Evolutionary conservation across 2,113 vertebrate species (phyloP), one percentile per base, ranked within the genome.

Genomic region (Felis chaus): DNA sequence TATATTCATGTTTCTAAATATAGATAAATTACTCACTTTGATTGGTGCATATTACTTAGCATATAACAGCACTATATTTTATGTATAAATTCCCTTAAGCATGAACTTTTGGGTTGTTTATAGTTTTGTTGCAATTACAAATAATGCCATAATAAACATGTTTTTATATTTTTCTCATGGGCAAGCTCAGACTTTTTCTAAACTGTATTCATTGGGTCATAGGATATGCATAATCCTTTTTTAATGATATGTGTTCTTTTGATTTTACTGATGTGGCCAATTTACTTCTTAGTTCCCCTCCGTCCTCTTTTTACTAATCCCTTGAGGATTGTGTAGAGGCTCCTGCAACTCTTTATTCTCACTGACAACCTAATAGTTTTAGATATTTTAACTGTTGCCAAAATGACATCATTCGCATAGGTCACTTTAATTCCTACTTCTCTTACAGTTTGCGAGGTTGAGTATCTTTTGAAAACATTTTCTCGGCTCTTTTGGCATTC

Each of bases 11-110:
- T 29, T 81, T 53, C 29, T 16, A 41, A 69, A 27, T 36, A 5
- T 76, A 69, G 21, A 63, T 84, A 83, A 80, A 69, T 96, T 95
- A 81, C 41, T 96, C 33, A 89, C 69, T 89, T 88, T 94, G 84
- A 86, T 92, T 68, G 66, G 53, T 61, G 12, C 3, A 33, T 55
- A 55, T 61, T 92, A 65, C 55, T 74, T 14, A 85, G 29, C 23
- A 85, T 79, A 5, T 48, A 93, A 68, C 14, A 39, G 41, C 81
- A 74, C 14, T 48, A 16, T 68, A 95, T 90, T 76, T 94, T 86
- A 74, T 81, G 18, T 91, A 53, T 71, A 68, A 82, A 76, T 86
- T 84, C 11, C 16, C 33, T 84, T 69, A 84, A 63, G 91, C 18
- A 88, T 89, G 63, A 89, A 12, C n/a, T 74, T 78, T 95, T 6